Conservation (phyloP, 2,797 vertebrate species). For the Hemibagrus guttatus region DNA sequence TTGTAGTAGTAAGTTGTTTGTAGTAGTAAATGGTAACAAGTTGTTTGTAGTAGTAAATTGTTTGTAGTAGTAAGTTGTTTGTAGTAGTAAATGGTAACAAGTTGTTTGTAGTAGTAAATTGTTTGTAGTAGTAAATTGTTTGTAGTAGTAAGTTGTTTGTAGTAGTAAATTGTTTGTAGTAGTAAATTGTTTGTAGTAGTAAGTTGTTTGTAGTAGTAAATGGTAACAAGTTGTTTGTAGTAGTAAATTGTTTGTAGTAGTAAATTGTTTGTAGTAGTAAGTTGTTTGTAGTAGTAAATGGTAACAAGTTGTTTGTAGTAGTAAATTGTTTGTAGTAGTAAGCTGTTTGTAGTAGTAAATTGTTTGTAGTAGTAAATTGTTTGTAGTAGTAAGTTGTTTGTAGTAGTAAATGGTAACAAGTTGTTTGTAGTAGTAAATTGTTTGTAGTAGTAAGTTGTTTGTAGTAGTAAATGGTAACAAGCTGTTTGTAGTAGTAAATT, state of each 20-base stretch:
- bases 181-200: not conserved
- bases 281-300: not conserved
- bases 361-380: not conserved
- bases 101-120: too few relatives aligned
- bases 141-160: not conserved
- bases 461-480: not conserved
- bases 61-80: too few relatives aligned
- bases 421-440: not conserved
- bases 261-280: not conserved
- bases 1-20: too few relatives aligned
- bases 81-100: too few relatives aligned
- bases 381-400: too few relatives aligned
- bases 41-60: too few relatives aligned
- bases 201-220: not conserved
- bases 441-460: not conserved
- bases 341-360: too few relatives aligned
- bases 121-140: too few relatives aligned
- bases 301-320: too few relatives aligned
- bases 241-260: not conserved
- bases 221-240: not conserved
- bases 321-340: too few relatives aligned
- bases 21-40: too few relatives aligned
- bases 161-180: not conserved
- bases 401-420: too few relatives aligned
- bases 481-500: not conserved